A percentile compares a stretch with the other conserved stretches of the same genome.
Conservation (phyloP, 2,797 vertebrate species). For the Tarsius wallacei region DNA sequence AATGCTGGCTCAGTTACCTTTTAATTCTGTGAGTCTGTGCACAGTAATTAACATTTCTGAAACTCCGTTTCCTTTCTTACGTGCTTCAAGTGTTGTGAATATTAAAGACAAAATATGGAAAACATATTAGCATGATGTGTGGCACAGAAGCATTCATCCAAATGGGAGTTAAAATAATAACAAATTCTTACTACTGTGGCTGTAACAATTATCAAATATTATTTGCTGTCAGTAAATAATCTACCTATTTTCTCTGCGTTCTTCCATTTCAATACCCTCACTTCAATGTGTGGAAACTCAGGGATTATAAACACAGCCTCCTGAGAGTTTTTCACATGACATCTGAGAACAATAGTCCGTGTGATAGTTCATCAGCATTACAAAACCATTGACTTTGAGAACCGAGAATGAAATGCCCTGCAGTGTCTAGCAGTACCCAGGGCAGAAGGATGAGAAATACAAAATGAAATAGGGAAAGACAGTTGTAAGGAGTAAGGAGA, state of each 20-base stretch:
- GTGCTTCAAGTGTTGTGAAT: accelerated
- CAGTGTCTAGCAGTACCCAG: too few species aligned
- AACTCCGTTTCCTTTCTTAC: background rate
- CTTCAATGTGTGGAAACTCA: background rate
- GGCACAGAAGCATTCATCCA: accelerated
- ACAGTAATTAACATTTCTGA: background rate
- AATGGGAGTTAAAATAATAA: too few species aligned
- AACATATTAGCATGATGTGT: accelerated
- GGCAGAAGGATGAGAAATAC: too few species aligned
- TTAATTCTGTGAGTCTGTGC: background rate
- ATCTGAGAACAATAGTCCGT: background rate
- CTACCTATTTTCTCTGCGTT: too few species aligned
- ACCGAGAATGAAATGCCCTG: accelerated
- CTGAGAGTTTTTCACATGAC: accelerated
- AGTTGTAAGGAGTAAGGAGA: background rate
- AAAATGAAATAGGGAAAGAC: background rate
- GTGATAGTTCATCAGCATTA: background rate
- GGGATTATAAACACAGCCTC: background rate
- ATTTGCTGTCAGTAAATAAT: background rate
- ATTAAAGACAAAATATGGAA: background rate
- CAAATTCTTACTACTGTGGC: background rate
- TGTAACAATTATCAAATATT: background rate
- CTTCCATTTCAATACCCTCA: background rate
- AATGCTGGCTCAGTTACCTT: accelerated
- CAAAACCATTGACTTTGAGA: background rate